Percentiles rank a stretch among this genome's conserved stretches.
Conservation (phyloP, 2,113 vertebrate genomes). For the Proteles cristata region DNA sequence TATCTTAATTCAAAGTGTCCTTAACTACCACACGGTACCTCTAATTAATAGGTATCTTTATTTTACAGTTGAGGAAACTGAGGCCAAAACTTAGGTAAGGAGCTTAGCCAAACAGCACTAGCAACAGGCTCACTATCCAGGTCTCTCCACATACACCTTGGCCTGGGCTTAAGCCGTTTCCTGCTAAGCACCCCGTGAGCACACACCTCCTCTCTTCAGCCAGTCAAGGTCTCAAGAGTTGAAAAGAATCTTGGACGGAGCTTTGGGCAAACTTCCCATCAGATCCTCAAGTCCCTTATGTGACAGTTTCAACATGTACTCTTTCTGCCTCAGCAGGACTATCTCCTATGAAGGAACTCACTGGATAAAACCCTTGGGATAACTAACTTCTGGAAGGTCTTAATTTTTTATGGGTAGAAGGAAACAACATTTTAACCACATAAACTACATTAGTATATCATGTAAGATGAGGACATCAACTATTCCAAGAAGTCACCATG, state of each 20-base stretch:
- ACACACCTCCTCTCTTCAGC: neutral
- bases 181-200: neutral
- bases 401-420: neutral
- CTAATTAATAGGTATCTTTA: neutral
- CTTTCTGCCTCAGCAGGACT: neutral
- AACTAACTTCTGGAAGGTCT: conserved; percentile 46
- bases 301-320: neutral
- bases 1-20: neutral
- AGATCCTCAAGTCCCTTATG: neutral
- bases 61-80: neutral
- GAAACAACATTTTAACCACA: conserved; percentile 31
- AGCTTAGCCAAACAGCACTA: neutral
- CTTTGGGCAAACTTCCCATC: neutral
- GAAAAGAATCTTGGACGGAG: neutral
- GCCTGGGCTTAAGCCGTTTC: neutral
- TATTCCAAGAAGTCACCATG: conserved; percentile 4
- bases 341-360: neutral
- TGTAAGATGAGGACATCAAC: conserved; percentile 22
- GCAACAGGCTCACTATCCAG: neutral
- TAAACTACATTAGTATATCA: conserved; percentile 41
- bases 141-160: neutral
- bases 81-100: neutral
- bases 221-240: neutral
- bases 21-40: neutral
- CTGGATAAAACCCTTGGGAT: neutral